These are phyloP conservation scores for Lutjanus erythropterus DNA, from an alignment of 2,113 vertebrate genomes.

Conservation along the genomic window DNA sequence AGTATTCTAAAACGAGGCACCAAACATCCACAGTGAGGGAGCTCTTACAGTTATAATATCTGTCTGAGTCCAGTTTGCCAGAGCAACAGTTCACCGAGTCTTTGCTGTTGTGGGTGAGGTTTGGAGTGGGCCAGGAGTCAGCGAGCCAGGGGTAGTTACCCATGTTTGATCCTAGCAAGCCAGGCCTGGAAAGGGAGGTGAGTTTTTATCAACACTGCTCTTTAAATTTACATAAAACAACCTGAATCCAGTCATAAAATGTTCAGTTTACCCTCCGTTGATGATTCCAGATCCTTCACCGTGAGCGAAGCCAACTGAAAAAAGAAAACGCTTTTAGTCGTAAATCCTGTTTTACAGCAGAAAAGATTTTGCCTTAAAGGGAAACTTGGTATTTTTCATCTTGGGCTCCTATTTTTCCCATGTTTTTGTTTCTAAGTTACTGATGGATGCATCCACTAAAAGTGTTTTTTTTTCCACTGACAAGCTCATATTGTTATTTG, in stretches of 20 bases:
- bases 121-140: slow-evolving; percentile 90
- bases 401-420: too few species aligned
- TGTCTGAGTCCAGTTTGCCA: slow-evolving; percentile 86
- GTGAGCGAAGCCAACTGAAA: slow-evolving; percentile 89
- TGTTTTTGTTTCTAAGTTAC: too few species aligned
- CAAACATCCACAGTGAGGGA: background rate
- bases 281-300: slow-evolving; percentile 85
- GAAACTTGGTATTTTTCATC: too few species aligned
- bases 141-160: slow-evolving; percentile 93
- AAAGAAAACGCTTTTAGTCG: slow-evolving; percentile 24
- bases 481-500: too few species aligned
- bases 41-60: slow-evolving; percentile 94
- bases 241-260: slow-evolving; percentile 28
- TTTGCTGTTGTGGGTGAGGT: slow-evolving; percentile 84
- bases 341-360: slow-evolving; percentile 32
- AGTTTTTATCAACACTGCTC: background rate
- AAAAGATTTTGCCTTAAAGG: background rate
- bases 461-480: too few species aligned
- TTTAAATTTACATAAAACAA: background rate
- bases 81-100: slow-evolving; percentile 87
- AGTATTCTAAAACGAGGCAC: background rate
- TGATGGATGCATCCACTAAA: too few species aligned
- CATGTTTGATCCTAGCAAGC: slow-evolving; percentile 85
- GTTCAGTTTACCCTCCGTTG: slow-evolving; percentile 88
- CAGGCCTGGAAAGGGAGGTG: slow-evolving; percentile 77